These are phyloP conservation scores for Glaucomys volans DNA, from an alignment of 2,113 vertebrate species.

Conservation along the genomic window DNA sequence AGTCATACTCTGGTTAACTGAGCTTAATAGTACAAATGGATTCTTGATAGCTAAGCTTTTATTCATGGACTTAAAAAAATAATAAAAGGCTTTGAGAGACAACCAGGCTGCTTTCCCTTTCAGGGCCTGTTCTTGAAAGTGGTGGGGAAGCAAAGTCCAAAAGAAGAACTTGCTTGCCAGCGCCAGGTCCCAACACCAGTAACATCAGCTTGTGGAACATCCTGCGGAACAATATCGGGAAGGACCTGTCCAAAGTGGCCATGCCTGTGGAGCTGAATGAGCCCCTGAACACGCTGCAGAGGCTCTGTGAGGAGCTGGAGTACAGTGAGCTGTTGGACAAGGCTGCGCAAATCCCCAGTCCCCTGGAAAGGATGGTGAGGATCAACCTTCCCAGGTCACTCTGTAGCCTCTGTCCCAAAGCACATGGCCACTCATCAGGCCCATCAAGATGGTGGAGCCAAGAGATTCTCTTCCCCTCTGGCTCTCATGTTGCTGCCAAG, in stretches of 20 bases:
- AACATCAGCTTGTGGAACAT: constrained; percentile 98
- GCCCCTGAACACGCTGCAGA: constrained; percentile 96
- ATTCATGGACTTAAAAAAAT: neutral
- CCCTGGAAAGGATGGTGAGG: constrained; percentile 95
- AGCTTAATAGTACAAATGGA: neutral
- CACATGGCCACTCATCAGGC: rapidly evolving
- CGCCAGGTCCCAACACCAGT: constrained; percentile 92
- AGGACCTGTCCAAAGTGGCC: constrained; percentile 98
- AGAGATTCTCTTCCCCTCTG: neutral
- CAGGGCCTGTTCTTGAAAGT: constrained; percentile 88
- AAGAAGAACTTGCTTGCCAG: constrained; percentile 91
- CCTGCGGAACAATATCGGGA: constrained; percentile 97
- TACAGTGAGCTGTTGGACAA: constrained; percentile 96
- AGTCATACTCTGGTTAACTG: neutral
- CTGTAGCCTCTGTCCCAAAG: neutral
- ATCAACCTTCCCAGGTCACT: rapidly evolving
- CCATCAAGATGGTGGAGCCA: rapidly evolving
- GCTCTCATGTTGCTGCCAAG: too few relatives aligned
- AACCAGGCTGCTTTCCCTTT: constrained; percentile 33
- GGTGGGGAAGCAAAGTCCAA: constrained; percentile 81
- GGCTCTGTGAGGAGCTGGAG: constrained; percentile 97
- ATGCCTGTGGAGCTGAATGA: constrained; percentile 98
- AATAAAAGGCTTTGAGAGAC: neutral
- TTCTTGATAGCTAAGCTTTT: neutral
- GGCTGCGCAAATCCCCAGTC: constrained; percentile 88